These are phyloP conservation scores for Antennarius striatus DNA, from an alignment of 2,113 vertebrate species.

Conservation along the genomic window DNA sequence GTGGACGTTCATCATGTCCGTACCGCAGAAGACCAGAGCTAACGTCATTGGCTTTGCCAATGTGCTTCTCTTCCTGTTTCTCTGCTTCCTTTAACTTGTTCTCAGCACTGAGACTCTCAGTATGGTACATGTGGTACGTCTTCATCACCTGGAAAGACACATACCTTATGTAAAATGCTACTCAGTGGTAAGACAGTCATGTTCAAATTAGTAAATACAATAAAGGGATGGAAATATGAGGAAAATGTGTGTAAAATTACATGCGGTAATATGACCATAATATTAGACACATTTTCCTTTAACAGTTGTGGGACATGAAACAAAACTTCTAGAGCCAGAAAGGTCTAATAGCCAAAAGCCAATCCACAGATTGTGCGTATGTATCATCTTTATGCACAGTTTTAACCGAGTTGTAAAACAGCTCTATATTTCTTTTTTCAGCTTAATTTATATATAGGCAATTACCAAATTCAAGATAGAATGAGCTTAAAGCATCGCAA, in stretches of 20 bases:
- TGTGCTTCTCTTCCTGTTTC: conserved; percentile 98
- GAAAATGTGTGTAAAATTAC: background rate
- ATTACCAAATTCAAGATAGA: no score
- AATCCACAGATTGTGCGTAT: no score
- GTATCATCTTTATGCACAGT: no score
- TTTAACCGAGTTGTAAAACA: no score
- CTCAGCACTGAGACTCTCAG: conserved; percentile 93
- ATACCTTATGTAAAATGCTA: background rate
- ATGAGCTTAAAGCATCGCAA: no score
- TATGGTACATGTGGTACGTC: conserved; percentile 99
- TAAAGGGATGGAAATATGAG: background rate
- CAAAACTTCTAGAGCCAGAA: background rate
- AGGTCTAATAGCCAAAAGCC: no score
- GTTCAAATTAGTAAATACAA: no score
- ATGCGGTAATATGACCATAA: background rate
- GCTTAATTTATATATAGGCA: no score
- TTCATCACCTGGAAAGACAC: conserved; percentile 91
- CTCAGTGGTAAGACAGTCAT: background rate
- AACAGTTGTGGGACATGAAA: background rate
- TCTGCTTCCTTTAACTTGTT: conserved; percentile 98
- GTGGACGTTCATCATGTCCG: conserved; percentile 90
- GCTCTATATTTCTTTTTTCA: no score
- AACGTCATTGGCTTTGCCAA: conserved; percentile 90
- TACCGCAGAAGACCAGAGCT: conserved; percentile 87
- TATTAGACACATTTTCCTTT: background rate